Evolutionary conservation across 1,140 invertebrate genomes (phyloP), one percentile per base, ranked within the genome.

Genomic region (Cotesia vestalis): DNA sequence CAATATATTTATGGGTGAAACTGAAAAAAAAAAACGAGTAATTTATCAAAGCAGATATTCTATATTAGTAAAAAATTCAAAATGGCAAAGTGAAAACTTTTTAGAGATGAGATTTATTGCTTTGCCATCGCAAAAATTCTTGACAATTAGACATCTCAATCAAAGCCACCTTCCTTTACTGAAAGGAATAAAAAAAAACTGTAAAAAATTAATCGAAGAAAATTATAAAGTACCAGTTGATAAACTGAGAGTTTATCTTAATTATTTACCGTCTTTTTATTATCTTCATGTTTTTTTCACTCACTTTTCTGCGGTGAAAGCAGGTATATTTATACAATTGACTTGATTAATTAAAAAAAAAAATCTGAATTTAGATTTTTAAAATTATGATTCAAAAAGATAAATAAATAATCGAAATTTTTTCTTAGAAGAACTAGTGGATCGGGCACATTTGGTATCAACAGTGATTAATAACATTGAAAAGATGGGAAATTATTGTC

Each of bases 251-350:
- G 90, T 94, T 73, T 99, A 96, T 85, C 85, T 99, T 3, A 97
- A 99, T 83, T 99, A 99, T 86, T 96, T 97, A 81, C 98, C 98
- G 4, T 96, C 96, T 97, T 99, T 85, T 96, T 98, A n/a, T n/a
- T n/a, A n/a, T n/a, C n/a, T n/a, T n/a, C n/a, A n/a, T n/a, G n/a
- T n/a, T n/a, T 97, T 99, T 85, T 96, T 98, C 78, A 95, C 93
- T n/a, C 91, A 92, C 72, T 80, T 98, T 0, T 89, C 91, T 68
- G 92, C 92, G 86, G 93, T 96, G 77, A 91, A 94, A 2, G 93
- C 94, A 66, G 95, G 94, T 88, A 88, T 77, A 36, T 57, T 57
- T 17, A 17, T 17, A 17, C 17, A 17, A 17, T 17, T 17, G 17
- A 67, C n/a, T 60, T 38, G 73, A 72, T 62, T 38, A 61, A 57